Base-by-base conservation (phyloP, 1,140 invertebrate species). In the Drosophila pachea region DNA sequence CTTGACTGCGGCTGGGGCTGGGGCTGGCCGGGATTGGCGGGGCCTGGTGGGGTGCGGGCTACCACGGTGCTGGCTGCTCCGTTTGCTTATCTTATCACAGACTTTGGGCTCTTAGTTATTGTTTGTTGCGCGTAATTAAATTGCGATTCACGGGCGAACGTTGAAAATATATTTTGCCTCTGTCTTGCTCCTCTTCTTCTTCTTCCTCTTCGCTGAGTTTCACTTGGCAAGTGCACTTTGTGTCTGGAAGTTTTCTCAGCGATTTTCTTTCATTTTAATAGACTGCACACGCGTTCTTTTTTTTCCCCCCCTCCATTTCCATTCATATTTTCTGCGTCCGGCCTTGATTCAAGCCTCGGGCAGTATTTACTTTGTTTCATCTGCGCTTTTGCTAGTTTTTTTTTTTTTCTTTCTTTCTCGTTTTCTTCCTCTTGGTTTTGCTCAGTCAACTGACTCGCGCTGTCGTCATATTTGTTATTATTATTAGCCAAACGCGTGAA, bases 381-480 rank as follows among this genome's bases (percentile, higher is more conserved):
- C 49, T 43, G 40, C n/a, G 31, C 32, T 52, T 58, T 68, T 43
- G 14, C 12, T 14, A 43, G 7, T 2, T 52, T 55, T 43, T 45
- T 60, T 45, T 60, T 11, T 56, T 49, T 31, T 29, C 32, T 22
- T 35, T 33, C 49, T 50, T 33, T 49, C 22, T 22, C 22, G 22
- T 22, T 3, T 22, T 22, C 22, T 22, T 22, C 22, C 22, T 22
- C 22, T 22, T 22, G 22, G 1, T 32, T 11, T 45, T 59, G 53
- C 62, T 14, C 63, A 63, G 74, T 56, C 66, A 60, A 67, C 36
- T 76, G 73, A 65, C 52, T 56, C 73, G 69, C 56, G 11, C 65
- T 61, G 52, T 32, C 77, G 77, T 79, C 78, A 74, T 81, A 43
- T 82, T 82, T 81, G 69, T 66, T 81, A 77, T 77, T 82, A 77